Evolutionary conservation across 2,888 invertebrate genomes (phyloP).

Genomic region (Pyralis farinalis): DNA sequence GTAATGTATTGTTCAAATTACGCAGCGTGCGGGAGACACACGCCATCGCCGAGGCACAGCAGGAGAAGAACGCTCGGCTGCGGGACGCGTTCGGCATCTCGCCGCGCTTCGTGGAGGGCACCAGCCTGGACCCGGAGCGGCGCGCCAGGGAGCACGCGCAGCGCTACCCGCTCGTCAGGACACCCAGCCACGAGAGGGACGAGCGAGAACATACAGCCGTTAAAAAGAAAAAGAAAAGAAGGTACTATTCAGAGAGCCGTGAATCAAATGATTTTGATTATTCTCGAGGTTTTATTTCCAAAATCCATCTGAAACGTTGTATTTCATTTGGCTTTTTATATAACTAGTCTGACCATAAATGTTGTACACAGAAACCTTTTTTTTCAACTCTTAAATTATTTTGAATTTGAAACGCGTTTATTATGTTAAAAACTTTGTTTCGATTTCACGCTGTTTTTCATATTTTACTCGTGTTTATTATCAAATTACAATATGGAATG

Average conservation of each 20-base stretch:
- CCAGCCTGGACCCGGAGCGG: constrained; percentile 91
- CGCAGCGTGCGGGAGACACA: constrained; percentile 96
- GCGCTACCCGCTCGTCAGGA: constrained; percentile 87
- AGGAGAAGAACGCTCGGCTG: constrained; percentile 95
- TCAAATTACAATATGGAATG: no score
- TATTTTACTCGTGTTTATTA: no score
- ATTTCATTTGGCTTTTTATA: no score
- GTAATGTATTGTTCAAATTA: constrained; percentile 5
- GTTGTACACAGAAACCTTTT: no score
- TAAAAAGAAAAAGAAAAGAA: constrained; percentile 88
- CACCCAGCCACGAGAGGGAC: constrained; percentile 85
- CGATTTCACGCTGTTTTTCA: no score
- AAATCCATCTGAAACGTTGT: no score
- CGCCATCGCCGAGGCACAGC: constrained; percentile 97
- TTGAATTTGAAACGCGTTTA: no score
- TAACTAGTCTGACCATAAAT: no score
- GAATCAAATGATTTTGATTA: no score
- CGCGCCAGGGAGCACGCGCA: constrained; percentile 75
- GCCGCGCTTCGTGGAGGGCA: constrained; percentile 95
- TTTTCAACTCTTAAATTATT: no score
- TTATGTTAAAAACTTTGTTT: no score
- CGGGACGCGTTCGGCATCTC: constrained; percentile 97
- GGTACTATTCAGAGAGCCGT: constrained; percentile 69
- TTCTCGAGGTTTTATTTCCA: no score
- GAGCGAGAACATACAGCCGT: constrained; percentile 60